Conservation (phyloP, 2,888 invertebrate genomes). For the Meteorus colon region DNA sequence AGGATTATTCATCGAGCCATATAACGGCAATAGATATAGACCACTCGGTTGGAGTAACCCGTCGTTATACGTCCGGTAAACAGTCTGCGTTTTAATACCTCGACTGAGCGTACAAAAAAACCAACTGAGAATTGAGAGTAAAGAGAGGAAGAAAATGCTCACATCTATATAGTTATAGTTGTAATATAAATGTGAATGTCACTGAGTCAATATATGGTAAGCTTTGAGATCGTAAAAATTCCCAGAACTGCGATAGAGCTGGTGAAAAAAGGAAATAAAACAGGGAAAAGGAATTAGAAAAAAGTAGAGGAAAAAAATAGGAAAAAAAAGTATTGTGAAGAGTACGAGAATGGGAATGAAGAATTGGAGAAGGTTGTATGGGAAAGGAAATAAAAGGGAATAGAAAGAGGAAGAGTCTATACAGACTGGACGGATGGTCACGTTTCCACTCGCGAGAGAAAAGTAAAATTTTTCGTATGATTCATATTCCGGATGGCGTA, state of each 20-base stretch:
- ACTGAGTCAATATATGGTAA: conserved; percentile 34
- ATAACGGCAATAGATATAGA: conserved; percentile 11
- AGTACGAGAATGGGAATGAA: conserved; percentile 16
- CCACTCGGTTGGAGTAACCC: conserved; percentile 15
- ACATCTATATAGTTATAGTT: not conserved
- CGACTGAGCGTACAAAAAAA: not conserved
- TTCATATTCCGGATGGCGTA: conserved; percentile 61
- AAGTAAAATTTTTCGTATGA: conserved; percentile 61
- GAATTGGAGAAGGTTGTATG: conserved; percentile 39
- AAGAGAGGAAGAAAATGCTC: conserved; percentile 2
- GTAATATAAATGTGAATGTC: conserved; percentile 33
- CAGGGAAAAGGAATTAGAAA: conserved; percentile 16
- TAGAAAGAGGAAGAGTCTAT: conserved; percentile 28
- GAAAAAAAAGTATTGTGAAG: not conserved
- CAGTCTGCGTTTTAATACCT: conserved; percentile 5
- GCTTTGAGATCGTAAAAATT: not conserved
- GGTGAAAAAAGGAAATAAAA: conserved; percentile 13
- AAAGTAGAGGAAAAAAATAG: conserved; percentile 20
- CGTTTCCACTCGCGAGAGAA: conserved; percentile 51
- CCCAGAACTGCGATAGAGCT: conserved; percentile 1
- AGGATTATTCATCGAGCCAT: conserved; percentile 7
- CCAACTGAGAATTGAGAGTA: conserved; percentile 9
- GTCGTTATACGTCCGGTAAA: conserved; percentile 16
- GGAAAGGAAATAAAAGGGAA: conserved; percentile 24
- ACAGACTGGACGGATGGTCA: conserved; percentile 45